Evolutionary conservation across 2,113 vertebrate species (phyloP), one percentile per base, ranked within the genome.

Genomic region (Neodon shergylaensis): DNA sequence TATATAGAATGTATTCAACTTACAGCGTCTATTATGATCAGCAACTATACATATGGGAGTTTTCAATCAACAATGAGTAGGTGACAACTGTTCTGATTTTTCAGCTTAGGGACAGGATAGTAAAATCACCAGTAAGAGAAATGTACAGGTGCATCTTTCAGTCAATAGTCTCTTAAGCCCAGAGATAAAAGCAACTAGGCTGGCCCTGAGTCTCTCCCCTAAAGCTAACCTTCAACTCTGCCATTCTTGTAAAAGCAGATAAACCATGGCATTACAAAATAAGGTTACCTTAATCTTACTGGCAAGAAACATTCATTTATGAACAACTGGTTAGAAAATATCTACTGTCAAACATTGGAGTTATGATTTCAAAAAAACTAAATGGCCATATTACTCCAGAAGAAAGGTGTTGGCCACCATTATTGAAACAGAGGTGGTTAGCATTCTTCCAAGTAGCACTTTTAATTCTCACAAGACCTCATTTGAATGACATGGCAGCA

Each of bases 351-450:
- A 70, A 68, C 89, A 76, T 47, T 73, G 58, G 12, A 90, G 94
- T 84, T 90, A 72, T 26, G 44, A 28, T 90, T 92, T 68, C 82
- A 22, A 91, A 52, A 4, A 84, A 97, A 89, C 87, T 74, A 93
- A 52, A 90, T 76, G 49, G 17, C n/a, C 39, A 65, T 47, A 28
- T 61, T 61, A 89, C 63, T 85, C 47, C 89, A 12, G 52, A 52
- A 52, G 49, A 52, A 82, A 63, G 95, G 84, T 33, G 24, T 81
- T 14, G 47, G 66, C 14, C 86, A 21, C 22, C 74, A 8, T 72
- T 65, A 81, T 33, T 39, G 17, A 85, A 66, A 65, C 11, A 52
- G 49, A 77, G 93, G 81, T 76, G 1, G 4, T 72, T 65, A 68
- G 17, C 14, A 1, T 58, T 39, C 14, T 39, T 28, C 3, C 22